phyloP scores from a whole-genome alignment of 2,113 vertebrate species.

The Pluvianellus socialis region DNA sequence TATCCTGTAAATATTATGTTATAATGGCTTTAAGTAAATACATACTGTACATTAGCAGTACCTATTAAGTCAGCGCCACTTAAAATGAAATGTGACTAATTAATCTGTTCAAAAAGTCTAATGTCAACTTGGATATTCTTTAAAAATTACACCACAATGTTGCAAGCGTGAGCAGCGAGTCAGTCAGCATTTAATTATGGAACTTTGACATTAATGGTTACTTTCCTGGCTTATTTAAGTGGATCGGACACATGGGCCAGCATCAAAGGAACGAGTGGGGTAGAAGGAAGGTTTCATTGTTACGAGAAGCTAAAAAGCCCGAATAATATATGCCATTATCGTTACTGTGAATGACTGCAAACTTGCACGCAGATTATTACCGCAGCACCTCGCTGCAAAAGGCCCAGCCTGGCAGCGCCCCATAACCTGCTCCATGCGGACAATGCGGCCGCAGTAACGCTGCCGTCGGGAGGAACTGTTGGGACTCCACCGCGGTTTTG shows the following conservation, averaged over 20 bases:
- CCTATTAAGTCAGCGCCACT: conserved; percentile 64
- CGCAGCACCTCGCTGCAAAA: not conserved
- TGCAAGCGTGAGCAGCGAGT: conserved; percentile 16
- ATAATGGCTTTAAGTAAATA: conserved; percentile 76
- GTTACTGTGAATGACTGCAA: not conserved
- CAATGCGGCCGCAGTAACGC: not conserved
- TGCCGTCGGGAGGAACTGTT: not conserved
- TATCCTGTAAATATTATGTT: conserved; percentile 80
- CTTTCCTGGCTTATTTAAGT: conserved; percentile 52
- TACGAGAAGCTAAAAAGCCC: not conserved
- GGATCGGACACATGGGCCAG: conserved; percentile 41
- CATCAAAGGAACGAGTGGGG: not conserved
- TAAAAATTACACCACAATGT: conserved; percentile 60
- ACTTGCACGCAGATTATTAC: not conserved
- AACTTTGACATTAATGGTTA: conserved; percentile 38
- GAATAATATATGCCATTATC: not conserved
- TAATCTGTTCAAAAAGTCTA: conserved; percentile 71
- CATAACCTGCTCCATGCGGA: accelerated
- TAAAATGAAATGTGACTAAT: conserved; percentile 75
- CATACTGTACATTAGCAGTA: conserved; percentile 64
- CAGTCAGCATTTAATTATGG: conserved; percentile 54
- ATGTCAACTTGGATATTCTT: conserved; percentile 71
- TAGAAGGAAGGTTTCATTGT: not conserved
- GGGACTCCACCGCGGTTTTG: not conserved
- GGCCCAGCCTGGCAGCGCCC: not conserved